Percentiles rank a stretch among this genome's conserved stretches.
These are phyloP conservation scores for Trichonephila inaurata DNA, from an alignment of 1,140 invertebrate species.

Conservation along the genomic window DNA sequence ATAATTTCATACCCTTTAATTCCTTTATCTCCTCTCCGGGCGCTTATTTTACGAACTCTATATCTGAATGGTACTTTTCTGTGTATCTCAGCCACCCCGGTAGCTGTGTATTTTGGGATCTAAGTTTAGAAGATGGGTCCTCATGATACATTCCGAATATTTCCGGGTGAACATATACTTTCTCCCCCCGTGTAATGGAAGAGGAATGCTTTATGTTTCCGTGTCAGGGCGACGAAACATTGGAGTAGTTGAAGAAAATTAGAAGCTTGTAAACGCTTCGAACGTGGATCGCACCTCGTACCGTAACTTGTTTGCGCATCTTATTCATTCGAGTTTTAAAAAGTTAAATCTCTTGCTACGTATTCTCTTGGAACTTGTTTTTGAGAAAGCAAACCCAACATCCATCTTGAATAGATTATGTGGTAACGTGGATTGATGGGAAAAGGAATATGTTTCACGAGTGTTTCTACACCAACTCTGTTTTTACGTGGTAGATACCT, in stretches of 20 bases:
- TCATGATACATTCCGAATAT: conserved; percentile 57
- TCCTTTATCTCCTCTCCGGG: neutral
- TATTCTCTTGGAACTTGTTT: too few relatives aligned
- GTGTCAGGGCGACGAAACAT: conserved; percentile 48
- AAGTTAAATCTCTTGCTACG: too few relatives aligned
- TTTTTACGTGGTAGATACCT: too few relatives aligned
- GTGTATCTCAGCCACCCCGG: neutral
- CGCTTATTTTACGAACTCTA: neutral
- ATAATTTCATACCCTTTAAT: neutral
- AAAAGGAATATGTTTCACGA: too few relatives aligned
- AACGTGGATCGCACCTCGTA: too few relatives aligned
- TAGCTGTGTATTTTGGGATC: conserved; percentile 53
- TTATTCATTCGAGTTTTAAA: neutral
- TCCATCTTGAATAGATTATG: too few relatives aligned
- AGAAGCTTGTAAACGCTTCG: conserved; percentile 49
- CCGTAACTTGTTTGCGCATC: neutral
- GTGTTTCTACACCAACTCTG: too few relatives aligned
- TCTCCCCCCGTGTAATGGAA: neutral
- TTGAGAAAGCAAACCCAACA: too few relatives aligned
- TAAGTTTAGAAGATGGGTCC: conserved; percentile 57
- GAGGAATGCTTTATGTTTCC: conserved; percentile 56
- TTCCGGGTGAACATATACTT: conserved; percentile 36
- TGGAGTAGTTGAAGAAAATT: conserved; percentile 55
- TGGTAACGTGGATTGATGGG: too few relatives aligned
- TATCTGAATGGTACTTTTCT: neutral